Percentiles rank a stretch among this genome's conserved stretches.
Conservation (phyloP, 2,888 invertebrate species). For the Acrobasis suavella region DNA sequence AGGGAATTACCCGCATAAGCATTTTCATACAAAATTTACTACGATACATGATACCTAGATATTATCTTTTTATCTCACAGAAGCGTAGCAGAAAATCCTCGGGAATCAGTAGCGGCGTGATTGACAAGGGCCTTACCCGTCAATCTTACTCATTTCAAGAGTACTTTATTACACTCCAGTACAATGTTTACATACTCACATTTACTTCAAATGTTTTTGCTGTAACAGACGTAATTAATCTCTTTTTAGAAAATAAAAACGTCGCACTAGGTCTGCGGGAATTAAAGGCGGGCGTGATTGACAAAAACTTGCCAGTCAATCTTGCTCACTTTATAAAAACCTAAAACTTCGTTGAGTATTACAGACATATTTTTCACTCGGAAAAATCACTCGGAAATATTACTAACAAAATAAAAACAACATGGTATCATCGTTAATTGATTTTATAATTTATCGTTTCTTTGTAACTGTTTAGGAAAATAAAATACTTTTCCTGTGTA, state of each 20-base stretch:
- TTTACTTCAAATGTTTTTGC: not conserved
- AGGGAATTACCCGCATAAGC: not conserved
- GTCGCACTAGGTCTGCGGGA: not conserved
- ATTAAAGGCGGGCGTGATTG: not conserved
- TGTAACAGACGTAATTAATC: not conserved
- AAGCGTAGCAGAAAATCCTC: constrained; percentile 2
- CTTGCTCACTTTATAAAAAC: not conserved
- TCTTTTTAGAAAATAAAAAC: not conserved
- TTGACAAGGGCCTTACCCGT: constrained; percentile 9
- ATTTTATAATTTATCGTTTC: too few relatives aligned
- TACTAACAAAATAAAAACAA: too few relatives aligned
- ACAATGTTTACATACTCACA: not conserved
- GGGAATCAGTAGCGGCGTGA: constrained; percentile 10
- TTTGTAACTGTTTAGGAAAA: too few relatives aligned
- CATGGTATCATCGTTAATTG: too few relatives aligned
- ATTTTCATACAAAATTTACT: constrained; percentile 8
- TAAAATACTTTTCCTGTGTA: too few relatives aligned
- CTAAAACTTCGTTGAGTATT: not conserved
- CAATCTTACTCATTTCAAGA: constrained; percentile 6
- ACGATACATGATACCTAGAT: not conserved
- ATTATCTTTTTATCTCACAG: constrained; percentile 1
- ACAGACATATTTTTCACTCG: not conserved
- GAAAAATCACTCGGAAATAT: too few relatives aligned
- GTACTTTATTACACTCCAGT: not conserved
- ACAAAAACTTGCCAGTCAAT: not conserved